Percentiles rank a stretch among this genome's conserved stretches.
phyloP scores from a whole-genome alignment of 2,113 vertebrate species.

The Sporophila hypoxantha region DNA sequence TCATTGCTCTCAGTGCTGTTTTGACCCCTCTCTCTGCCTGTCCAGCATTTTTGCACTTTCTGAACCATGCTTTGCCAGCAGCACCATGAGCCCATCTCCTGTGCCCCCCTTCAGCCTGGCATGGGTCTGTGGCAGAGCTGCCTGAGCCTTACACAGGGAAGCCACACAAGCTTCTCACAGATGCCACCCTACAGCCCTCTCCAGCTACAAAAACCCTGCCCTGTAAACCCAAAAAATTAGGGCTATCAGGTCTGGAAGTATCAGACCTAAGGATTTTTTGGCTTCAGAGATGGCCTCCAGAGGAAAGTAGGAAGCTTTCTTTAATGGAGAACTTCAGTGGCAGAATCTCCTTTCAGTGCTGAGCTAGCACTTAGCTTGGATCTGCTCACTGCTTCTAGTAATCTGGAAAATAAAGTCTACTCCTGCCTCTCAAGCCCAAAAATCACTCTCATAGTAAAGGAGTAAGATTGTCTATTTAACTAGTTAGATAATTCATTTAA shows the following conservation, averaged over 20 bases:
- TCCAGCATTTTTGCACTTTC: background rate
- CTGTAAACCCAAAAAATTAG: background rate
- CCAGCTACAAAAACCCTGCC: background rate
- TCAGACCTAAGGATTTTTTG: background rate
- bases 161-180: background rate
- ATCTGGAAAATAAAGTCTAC: background rate
- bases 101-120: background rate
- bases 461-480: background rate
- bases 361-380: background rate
- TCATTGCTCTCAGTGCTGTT: background rate
- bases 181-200: background rate
- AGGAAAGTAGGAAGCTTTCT: background rate
- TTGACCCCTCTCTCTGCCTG: background rate
- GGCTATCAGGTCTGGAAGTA: background rate
- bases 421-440: background rate
- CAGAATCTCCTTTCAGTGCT: background rate
- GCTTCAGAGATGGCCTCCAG: background rate
- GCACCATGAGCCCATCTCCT: background rate
- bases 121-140: background rate
- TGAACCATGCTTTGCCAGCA: background rate
- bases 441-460: background rate
- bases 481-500: background rate
- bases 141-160: background rate
- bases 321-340: background rate
- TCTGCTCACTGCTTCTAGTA: background rate